Conservation (phyloP, 2,888 invertebrate genomes). For the Taenaris catops region DNA sequence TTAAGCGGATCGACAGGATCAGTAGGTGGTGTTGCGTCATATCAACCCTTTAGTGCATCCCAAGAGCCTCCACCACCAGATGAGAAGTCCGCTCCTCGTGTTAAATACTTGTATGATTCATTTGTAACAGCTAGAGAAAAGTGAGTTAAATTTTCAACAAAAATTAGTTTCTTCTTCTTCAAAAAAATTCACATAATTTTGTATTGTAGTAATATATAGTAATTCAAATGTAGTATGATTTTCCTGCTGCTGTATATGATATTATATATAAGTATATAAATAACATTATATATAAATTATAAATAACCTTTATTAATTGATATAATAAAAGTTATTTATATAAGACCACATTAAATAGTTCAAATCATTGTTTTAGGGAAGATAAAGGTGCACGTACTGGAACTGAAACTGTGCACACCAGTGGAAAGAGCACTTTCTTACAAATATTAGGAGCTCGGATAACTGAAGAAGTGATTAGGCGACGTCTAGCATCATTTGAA, state of each 20-base stretch:
- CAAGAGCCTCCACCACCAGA: conserved; percentile 87
- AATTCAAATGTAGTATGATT: too few relatives aligned
- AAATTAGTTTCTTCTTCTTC: too few relatives aligned
- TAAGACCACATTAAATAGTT: too few relatives aligned
- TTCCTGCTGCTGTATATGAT: too few relatives aligned
- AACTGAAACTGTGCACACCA: conserved; percentile 38
- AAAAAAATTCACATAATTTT: too few relatives aligned
- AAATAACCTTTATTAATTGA: too few relatives aligned
- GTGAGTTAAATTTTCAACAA: conserved; percentile 35
- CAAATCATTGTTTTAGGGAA: conserved; percentile 42
- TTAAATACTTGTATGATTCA: conserved; percentile 80
- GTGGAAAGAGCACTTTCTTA: conserved; percentile 42
- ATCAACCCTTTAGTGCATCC: conserved; percentile 94
- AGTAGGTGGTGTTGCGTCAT: conserved; percentile 87
- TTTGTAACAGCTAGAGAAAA: conserved; percentile 73
- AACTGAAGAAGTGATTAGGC: conserved; percentile 63
- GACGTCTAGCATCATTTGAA: conserved; percentile 57
- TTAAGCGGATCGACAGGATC: conserved; percentile 82
- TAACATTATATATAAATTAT: too few relatives aligned
- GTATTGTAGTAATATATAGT: too few relatives aligned
- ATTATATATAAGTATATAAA: too few relatives aligned
- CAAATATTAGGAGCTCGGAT: conserved; percentile 55
- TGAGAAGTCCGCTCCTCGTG: conserved; percentile 83
- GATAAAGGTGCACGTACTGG: conserved; percentile 43
- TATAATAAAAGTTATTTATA: too few relatives aligned